A percentile compares a stretch with the other conserved stretches of the same genome.
Evolutionary conservation across 2,888 invertebrate species (phyloP).

Genomic region (Cheilosia grossa): DNA sequence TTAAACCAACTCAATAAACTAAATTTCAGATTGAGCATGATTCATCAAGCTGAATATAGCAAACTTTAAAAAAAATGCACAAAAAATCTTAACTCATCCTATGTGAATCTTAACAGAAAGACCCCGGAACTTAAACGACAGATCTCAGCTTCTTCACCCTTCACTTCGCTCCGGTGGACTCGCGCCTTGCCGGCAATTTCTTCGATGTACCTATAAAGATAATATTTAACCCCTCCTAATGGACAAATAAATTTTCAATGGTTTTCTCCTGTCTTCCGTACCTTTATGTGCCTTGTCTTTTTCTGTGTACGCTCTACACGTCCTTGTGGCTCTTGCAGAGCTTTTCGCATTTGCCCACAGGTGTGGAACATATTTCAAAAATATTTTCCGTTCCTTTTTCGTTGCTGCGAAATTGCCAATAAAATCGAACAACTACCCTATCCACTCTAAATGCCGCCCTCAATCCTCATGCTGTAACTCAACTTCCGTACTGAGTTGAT

Average conservation of each 20-base stretch:
- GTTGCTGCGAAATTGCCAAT: conserved; percentile 62
- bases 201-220: conserved; percentile 6
- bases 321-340: not conserved
- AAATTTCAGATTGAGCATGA: too few species aligned
- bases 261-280: conserved; percentile 38
- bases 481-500: conserved; percentile 31
- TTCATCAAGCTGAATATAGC: too few species aligned
- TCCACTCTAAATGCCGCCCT: conserved; percentile 64
- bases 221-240: conserved; percentile 33
- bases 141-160: not conserved
- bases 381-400: conserved; percentile 31
- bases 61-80: too few species aligned
- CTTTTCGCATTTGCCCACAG: conserved; percentile 57
- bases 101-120: too few species aligned
- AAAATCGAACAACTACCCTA: conserved; percentile 71
- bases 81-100: too few species aligned
- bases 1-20: too few species aligned
- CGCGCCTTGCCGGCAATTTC: conserved; percentile 9
- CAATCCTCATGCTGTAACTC: conserved; percentile 8
- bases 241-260: conserved; percentile 57
- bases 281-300: not conserved
- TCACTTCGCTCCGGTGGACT: not conserved
- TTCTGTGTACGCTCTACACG: not conserved
- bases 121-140: too few species aligned
- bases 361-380: conserved; percentile 70